Conservation (phyloP, 2,113 vertebrate species). For the Sorex fumeus region DNA sequence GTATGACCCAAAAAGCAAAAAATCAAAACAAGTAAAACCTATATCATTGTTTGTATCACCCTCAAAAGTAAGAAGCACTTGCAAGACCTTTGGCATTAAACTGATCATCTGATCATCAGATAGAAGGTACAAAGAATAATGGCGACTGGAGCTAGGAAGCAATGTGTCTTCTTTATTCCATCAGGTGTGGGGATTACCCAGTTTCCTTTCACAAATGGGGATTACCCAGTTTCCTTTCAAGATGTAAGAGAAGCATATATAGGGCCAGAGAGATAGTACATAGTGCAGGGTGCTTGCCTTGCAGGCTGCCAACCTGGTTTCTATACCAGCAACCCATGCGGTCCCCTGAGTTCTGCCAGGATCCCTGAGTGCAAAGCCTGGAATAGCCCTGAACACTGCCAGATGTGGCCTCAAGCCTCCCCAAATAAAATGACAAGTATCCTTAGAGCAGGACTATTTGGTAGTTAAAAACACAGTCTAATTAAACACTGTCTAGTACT, state of each 20-base stretch:
- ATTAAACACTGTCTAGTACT: no score
- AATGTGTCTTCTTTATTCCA: neutral
- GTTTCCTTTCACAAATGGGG: neutral
- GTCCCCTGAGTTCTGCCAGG: no score
- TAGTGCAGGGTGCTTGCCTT: neutral
- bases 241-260: neutral
- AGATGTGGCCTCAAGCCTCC: no score
- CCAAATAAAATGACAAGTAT: no score
- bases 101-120: no score
- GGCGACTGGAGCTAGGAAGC: neutral
- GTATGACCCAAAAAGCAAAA: no score
- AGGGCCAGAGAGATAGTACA: neutral
- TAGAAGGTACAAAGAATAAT: neutral
- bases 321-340: neutral
- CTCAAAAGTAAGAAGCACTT: neutral
- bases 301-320: neutral
- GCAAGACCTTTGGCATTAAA: neutral
- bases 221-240: neutral
- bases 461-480: neutral
- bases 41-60: neutral
- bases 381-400: no score
- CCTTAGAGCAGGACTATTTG: neutral
- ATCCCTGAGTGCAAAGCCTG: no score
- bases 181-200: neutral
- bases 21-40: constrained; percentile 18